Evolutionary conservation across 2,113 vertebrate species (phyloP).

Genomic region (Microcebus ravelobensis): DNA sequence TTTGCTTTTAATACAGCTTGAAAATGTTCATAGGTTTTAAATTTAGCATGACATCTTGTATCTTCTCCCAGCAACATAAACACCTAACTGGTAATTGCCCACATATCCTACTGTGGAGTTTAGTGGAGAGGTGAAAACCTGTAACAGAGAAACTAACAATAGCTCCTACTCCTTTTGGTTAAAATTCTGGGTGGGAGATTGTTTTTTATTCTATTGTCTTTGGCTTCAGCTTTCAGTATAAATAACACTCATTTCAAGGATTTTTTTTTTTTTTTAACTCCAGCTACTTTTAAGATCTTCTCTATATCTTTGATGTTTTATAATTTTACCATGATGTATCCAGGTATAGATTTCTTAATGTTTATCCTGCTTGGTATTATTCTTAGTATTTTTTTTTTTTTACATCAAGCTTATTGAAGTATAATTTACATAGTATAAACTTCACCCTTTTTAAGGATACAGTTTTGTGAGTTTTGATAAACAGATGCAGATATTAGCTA

Average conservation of each 20-base stretch:
- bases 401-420: background rate
- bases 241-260: background rate
- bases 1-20: background rate
- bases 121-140: background rate
- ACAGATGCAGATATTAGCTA: background rate
- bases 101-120: background rate
- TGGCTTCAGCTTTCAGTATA: background rate
- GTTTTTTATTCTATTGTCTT: background rate
- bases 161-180: background rate
- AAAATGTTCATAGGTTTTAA: background rate
- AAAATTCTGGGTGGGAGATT: background rate
- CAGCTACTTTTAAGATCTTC: background rate
- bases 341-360: background rate
- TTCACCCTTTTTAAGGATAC: background rate
- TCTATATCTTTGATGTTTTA: background rate
- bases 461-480: background rate
- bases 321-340: background rate
- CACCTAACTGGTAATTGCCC: background rate
- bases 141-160: background rate
- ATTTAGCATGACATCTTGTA: background rate
- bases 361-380: background rate
- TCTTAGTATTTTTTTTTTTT: background rate
- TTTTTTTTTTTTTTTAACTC: background rate
- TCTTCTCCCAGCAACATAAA: background rate
- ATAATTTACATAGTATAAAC: constrained; percentile 15